Evolutionary conservation across 2,113 vertebrate species (phyloP).

Genomic region (Cettia cetti): DNA sequence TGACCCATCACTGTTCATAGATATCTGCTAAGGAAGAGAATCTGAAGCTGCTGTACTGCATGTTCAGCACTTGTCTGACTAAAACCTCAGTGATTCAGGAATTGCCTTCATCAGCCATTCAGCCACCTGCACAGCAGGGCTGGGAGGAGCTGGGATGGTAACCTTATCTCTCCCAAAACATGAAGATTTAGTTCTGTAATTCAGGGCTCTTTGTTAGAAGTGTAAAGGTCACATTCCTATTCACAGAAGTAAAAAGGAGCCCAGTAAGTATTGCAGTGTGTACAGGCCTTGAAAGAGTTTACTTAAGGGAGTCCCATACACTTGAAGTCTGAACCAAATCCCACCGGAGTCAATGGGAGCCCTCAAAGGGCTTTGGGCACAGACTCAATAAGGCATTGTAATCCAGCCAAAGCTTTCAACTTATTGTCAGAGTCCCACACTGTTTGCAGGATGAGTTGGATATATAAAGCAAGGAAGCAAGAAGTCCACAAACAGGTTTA

Average conservation of each 20-base stretch:
- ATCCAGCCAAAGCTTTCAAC: conserved; percentile 32
- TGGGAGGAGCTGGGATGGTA: conserved; percentile 10
- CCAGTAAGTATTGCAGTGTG: not conserved
- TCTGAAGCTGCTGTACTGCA: not conserved
- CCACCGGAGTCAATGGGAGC: conserved; percentile 20
- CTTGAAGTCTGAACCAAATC: conserved; percentile 47
- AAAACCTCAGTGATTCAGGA: not conserved
- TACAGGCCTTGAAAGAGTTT: conserved; percentile 27
- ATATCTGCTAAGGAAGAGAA: not conserved
- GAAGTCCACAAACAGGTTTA: not conserved
- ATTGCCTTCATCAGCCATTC: not conserved
- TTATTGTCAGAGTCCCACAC: not conserved
- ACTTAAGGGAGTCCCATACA: conserved; percentile 10
- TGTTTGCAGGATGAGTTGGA: not conserved
- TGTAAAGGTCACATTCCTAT: conserved; percentile 50
- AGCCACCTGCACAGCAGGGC: not conserved
- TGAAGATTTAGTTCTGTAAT: conserved; percentile 1
- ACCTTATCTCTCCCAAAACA: conserved; percentile 6
- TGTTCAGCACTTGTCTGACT: not conserved
- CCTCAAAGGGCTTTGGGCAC: not conserved
- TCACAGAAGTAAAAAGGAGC: conserved; percentile 44
- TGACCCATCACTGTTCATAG: not conserved
- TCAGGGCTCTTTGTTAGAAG: not conserved
- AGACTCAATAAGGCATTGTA: conserved; percentile 36
- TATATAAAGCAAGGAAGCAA: not conserved